These are phyloP conservation scores for Melanerpes aurifrons DNA, from an alignment of 2,113 vertebrate genomes.

Conservation along the genomic window DNA sequence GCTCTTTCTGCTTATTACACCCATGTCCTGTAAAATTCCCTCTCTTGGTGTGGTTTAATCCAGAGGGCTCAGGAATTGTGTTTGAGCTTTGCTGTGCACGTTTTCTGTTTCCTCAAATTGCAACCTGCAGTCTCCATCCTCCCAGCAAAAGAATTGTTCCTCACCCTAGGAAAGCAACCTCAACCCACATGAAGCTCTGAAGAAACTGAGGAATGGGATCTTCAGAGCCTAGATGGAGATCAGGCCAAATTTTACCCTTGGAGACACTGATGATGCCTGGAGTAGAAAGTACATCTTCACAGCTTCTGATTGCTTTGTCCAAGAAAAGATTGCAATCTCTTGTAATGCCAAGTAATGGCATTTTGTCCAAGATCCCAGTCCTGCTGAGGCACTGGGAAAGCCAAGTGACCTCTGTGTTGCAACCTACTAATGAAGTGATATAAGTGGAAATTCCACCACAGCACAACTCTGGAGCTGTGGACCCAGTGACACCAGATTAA, in stretches of 20 bases:
- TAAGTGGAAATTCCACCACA: background rate
- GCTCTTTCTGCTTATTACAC: constrained; percentile 41
- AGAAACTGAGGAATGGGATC: background rate
- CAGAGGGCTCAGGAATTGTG: background rate
- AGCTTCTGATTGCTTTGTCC: background rate
- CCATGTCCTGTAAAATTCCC: constrained; percentile 11
- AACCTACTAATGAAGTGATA: background rate
- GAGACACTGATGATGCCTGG: background rate
- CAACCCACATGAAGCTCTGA: background rate
- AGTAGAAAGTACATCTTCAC: background rate
- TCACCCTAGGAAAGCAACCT: background rate
- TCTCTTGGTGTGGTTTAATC: constrained; percentile 16
- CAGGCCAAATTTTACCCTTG: background rate
- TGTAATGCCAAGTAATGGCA: background rate
- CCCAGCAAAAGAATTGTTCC: constrained; percentile 6
- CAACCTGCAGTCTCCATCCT: background rate
- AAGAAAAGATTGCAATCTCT: background rate
- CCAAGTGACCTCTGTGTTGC: background rate
- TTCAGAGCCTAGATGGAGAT: background rate
- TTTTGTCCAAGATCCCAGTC: background rate
- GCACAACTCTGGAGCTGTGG: background rate
- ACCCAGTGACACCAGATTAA: background rate
- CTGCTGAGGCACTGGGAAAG: background rate
- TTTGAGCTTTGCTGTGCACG: constrained; percentile 63
- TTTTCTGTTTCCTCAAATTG: constrained; percentile 44